Percentiles rank a stretch among this genome's conserved stretches.
These are phyloP conservation scores for Andrena bucephala DNA, from an alignment of 2,888 invertebrate genomes.

Conservation along the genomic window DNA sequence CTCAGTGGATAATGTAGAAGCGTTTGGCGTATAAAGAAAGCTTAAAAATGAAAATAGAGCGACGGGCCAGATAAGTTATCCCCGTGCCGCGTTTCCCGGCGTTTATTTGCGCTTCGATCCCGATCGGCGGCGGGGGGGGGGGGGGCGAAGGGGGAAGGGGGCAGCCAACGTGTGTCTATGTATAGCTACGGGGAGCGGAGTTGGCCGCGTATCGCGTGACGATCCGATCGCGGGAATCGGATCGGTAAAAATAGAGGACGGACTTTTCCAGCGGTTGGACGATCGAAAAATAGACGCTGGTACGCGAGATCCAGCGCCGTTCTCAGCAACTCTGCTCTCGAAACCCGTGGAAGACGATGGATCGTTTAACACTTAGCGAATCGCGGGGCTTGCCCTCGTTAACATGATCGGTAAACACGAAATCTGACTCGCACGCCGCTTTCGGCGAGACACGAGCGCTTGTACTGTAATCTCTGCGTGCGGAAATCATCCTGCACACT, in stretches of 20 bases:
- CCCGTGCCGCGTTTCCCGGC: slow-evolving; percentile 45
- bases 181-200: slow-evolving; percentile 69
- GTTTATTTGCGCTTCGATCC: slow-evolving; percentile 82
- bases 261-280: slow-evolving; percentile 35
- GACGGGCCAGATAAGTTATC: slow-evolving; percentile 39
- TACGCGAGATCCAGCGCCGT: not conserved
- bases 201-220: slow-evolving; percentile 74
- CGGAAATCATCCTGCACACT: too few species aligned
- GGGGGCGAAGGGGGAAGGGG: slow-evolving; percentile 12
- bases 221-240: slow-evolving; percentile 69
- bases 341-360: not conserved
- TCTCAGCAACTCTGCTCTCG: too few species aligned
- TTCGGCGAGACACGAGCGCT: too few species aligned
- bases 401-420: too few species aligned
- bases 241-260: slow-evolving; percentile 66
- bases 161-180: slow-evolving; percentile 76
- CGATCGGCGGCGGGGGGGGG: slow-evolving; percentile 61
- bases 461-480: too few species aligned
- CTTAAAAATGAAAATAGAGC: slow-evolving; percentile 26
- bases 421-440: too few species aligned
- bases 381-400: too few species aligned
- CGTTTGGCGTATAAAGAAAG: not conserved
- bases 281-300: slow-evolving; percentile 56
- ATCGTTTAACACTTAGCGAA: too few species aligned
- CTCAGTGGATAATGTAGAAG: too few species aligned